phyloP scores from a whole-genome alignment of 2,113 vertebrate species.

The Oriolus oriolus region DNA sequence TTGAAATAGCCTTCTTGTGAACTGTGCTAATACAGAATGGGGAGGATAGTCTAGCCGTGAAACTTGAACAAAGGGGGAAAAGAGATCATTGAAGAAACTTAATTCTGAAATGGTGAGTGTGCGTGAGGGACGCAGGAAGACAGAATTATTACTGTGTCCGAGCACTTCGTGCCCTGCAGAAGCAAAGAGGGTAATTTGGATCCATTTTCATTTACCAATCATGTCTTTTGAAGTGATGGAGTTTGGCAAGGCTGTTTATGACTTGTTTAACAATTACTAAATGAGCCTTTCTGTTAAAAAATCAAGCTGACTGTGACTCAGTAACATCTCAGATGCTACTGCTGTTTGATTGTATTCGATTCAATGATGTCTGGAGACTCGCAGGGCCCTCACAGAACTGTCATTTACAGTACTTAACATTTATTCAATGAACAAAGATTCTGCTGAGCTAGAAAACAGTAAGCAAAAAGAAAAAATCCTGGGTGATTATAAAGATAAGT shows the following conservation, averaged over 20 bases:
- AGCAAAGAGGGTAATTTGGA: conserved; percentile 29
- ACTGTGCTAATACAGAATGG: conserved; percentile 8
- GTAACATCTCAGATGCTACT: neutral
- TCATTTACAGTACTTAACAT: conserved; percentile 23
- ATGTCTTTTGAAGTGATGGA: conserved; percentile 9
- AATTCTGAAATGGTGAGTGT: conserved; percentile 8
- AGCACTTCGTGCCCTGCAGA: conserved; percentile 18
- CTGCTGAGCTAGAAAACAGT: neutral
- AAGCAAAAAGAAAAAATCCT: conserved; percentile 8
- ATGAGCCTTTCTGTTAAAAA: conserved; percentile 25
- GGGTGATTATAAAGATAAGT: conserved; percentile 22
- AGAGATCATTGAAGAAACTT: conserved; percentile 26
- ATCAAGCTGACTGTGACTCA: neutral
- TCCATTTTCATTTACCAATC: conserved; percentile 51
- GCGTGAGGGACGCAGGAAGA: neutral
- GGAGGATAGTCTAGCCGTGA: conserved; percentile 6
- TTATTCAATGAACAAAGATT: conserved; percentile 6
- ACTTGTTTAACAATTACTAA: conserved; percentile 49
- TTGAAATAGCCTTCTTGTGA: conserved; percentile 57
- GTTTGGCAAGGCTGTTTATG: conserved; percentile 51
- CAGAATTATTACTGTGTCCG: conserved; percentile 3
- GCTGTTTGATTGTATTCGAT: conserved; percentile 17
- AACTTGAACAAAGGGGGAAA: conserved; percentile 30
- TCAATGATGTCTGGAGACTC: conserved; percentile 15
- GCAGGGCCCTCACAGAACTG: conserved; percentile 5